Percentiles rank a stretch among this genome's conserved stretches.
phyloP scores from a whole-genome alignment of 92 coral and sea anemone species.

The Porites evermanni region DNA sequence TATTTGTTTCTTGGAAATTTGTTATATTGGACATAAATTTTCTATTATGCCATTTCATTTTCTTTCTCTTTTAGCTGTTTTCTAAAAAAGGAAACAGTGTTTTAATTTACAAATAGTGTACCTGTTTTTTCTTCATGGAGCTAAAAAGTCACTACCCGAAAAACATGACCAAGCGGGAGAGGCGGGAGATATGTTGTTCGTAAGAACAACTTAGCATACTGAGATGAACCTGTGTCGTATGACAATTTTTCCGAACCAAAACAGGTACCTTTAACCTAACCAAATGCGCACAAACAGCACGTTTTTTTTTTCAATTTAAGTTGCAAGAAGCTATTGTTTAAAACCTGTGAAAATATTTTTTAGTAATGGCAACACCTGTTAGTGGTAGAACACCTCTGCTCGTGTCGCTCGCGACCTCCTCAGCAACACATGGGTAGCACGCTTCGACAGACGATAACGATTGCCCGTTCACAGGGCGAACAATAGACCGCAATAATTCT shows the following conservation, averaged over 20 bases:
- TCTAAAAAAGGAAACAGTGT: too few relatives aligned
- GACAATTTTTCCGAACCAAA: neutral
- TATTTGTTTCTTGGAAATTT: too few relatives aligned
- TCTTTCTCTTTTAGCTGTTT: too few relatives aligned
- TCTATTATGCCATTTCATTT: too few relatives aligned
- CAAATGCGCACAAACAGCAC: conserved; percentile 2
- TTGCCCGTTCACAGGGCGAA: conserved; percentile 26
- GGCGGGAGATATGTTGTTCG: neutral
- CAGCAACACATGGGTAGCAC: conserved; percentile 28
- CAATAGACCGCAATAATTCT: neutral
- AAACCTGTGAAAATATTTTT: neutral
- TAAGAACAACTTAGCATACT: neutral
- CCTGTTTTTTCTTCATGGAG: neutral
- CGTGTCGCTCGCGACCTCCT: conserved; percentile 1
- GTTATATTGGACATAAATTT: too few relatives aligned
- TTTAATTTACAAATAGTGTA: too few relatives aligned
- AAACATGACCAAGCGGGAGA: neutral
- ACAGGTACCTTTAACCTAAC: neutral
- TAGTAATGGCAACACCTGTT: conserved; percentile 24
- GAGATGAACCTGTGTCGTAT: neutral
- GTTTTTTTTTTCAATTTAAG: neutral
- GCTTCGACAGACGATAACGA: conserved; percentile 14
- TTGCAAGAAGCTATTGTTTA: neutral
- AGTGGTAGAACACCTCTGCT: conserved; percentile 1
- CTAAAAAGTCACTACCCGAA: neutral